These are phyloP conservation scores for Acropora tenuis DNA, from an alignment of 64 coral and sea anemone genomes.

Conservation along the genomic window DNA sequence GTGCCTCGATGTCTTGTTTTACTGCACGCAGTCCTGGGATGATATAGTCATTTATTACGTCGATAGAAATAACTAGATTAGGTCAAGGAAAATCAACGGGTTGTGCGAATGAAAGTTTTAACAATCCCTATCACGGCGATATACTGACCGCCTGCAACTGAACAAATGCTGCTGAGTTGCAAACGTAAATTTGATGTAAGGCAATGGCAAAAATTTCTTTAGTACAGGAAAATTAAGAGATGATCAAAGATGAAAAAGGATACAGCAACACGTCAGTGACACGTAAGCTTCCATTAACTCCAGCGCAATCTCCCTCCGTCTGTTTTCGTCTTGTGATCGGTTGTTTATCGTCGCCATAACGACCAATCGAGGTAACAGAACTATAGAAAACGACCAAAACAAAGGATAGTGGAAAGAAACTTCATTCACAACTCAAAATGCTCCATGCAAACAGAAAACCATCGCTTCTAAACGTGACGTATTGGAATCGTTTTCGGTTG, in stretches of 20 bases:
- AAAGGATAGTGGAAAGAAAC: no score
- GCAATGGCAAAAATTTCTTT: no score
- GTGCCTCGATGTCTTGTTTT: slow-evolving; percentile 75
- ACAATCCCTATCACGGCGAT: no score
- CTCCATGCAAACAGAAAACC: no score
- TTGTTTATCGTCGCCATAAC: slow-evolving; percentile 91
- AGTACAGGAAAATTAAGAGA: no score
- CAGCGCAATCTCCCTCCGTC: slow-evolving; percentile 83
- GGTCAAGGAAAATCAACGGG: slow-evolving; percentile 50
- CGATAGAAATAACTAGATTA: slow-evolving; percentile 76
- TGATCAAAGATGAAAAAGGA: slow-evolving; percentile 33
- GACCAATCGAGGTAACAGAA: slow-evolving; percentile 85
- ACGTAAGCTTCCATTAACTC: slow-evolving; percentile 95
- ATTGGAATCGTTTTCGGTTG: no score
- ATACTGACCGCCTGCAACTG: no score
- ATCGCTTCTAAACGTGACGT: no score
- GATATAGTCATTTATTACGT: slow-evolving; percentile 83
- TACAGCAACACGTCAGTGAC: slow-evolving; percentile 96
- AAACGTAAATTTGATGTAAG: no score
- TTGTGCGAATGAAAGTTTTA: no score
- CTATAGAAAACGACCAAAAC: neutral
- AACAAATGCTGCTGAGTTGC: no score
- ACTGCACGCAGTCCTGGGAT: slow-evolving; percentile 86
- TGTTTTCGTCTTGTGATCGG: slow-evolving; percentile 71
- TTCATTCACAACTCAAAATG: no score